Evolutionary conservation across 2,113 vertebrate species (phyloP).

Genomic region (Oncorhynchus masou): DNA sequence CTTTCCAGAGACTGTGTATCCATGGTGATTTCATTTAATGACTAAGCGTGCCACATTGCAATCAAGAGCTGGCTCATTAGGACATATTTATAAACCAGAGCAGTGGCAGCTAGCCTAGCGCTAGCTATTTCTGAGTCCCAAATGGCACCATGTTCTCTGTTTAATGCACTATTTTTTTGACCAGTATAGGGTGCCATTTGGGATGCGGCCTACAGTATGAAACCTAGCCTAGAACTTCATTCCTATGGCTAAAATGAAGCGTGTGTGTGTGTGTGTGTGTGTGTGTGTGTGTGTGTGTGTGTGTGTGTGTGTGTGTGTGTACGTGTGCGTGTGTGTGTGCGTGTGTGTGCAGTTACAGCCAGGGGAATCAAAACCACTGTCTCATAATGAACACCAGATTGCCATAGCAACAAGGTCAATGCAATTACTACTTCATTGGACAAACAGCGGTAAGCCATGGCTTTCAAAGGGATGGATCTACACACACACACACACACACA

Average conservation of each 20-base stretch:
- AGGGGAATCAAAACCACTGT: constrained; percentile 21
- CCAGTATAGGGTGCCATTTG: too few species aligned
- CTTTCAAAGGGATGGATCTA: constrained; percentile 12
- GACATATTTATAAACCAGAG: constrained; percentile 57
- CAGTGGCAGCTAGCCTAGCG: constrained; percentile 31
- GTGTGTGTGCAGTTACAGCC: too few species aligned
- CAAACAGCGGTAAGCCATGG: constrained; percentile 45
- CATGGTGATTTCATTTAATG: constrained; percentile 54
- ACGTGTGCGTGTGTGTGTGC: too few species aligned
- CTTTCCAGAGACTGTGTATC: constrained; percentile 42
- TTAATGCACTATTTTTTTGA: background rate
- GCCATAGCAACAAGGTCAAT: constrained; percentile 55
- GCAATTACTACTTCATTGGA: constrained; percentile 48
- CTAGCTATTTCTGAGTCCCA: background rate
- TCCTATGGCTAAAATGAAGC: constrained; percentile 28
- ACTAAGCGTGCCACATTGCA: constrained; percentile 51
- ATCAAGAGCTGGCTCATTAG: constrained; percentile 59
- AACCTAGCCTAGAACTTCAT: constrained; percentile 17
- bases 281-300: too few species aligned
- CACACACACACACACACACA: background rate
- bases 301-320: too few species aligned
- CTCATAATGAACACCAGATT: constrained; percentile 57
- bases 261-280: too few species aligned
- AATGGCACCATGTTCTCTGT: background rate
- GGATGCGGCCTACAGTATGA: constrained; percentile 5